A percentile compares a stretch with the other conserved stretches of the same genome.
Evolutionary conservation across 2,888 invertebrate species (phyloP).

Genomic region (Drosophila emarginata): DNA sequence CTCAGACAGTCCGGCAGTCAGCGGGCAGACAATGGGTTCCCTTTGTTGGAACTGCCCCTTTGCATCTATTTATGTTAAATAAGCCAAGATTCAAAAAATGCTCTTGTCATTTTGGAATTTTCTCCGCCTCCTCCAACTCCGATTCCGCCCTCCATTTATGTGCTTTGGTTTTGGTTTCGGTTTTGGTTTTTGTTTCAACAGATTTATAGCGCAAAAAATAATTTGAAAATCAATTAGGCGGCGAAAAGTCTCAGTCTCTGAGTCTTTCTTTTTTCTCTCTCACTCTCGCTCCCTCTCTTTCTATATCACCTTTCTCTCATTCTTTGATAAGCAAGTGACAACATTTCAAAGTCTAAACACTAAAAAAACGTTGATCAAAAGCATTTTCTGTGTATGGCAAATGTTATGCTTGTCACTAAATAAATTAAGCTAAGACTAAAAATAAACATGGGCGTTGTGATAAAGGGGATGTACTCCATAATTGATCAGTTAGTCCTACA

Average conservation of each 20-base stretch:
- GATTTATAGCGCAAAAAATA: constrained; percentile 66
- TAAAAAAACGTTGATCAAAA: constrained; percentile 49
- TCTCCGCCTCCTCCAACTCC: constrained; percentile 11
- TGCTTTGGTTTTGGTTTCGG: constrained; percentile 29
- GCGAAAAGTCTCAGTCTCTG: constrained; percentile 19
- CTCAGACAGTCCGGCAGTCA: background rate
- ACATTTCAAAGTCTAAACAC: constrained; percentile 41
- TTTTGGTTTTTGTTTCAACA: constrained; percentile 36
- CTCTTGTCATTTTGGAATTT: constrained; percentile 31
- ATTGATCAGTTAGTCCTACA: background rate
- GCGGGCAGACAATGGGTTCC: constrained; percentile 7
- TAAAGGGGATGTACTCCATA: background rate
- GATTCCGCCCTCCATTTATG: constrained; percentile 24
- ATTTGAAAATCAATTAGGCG: constrained; percentile 71
- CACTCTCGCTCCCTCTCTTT: no score
- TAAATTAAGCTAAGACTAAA: constrained; percentile 45
- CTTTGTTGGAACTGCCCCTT: constrained; percentile 52
- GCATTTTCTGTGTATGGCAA: constrained; percentile 22
- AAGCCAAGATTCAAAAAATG: constrained; percentile 18
- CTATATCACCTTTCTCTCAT: background rate
- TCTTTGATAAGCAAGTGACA: constrained; percentile 70
- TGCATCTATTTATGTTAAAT: constrained; percentile 71
- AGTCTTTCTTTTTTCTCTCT: constrained; percentile 1
- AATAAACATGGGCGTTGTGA: background rate
- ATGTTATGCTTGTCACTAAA: constrained; percentile 48